Evolutionary conservation across 2,888 invertebrate genomes (phyloP).

Genomic region (Drosophila putrida): DNA sequence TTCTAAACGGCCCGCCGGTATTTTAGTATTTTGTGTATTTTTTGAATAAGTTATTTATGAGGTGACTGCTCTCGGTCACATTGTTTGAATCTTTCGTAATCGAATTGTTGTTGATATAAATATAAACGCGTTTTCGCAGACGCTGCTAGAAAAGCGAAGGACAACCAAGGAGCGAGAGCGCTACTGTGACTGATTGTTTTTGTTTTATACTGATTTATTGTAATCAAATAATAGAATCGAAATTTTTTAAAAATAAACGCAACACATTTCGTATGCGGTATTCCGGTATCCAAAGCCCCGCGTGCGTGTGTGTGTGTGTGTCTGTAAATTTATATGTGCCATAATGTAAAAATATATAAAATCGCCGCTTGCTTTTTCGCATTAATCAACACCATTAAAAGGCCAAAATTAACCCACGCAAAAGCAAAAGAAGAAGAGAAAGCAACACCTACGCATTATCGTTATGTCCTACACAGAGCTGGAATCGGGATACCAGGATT

Average conservation of each 20-base stretch:
- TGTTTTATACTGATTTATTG: background rate
- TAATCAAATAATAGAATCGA: slow-evolving; percentile 4
- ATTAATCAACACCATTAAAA: slow-evolving; percentile 20
- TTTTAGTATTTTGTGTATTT: slow-evolving; percentile 10
- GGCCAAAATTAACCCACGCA: slow-evolving; percentile 38
- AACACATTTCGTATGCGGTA: slow-evolving; percentile 18
- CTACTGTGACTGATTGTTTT: background rate
- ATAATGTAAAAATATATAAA: slow-evolving; percentile 25
- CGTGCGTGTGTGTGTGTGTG: slow-evolving; percentile 12
- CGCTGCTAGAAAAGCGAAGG: slow-evolving; percentile 18
- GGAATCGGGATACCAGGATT: slow-evolving; percentile 96
- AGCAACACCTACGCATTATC: slow-evolving; percentile 9
- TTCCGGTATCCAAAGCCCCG: slow-evolving; percentile 20
- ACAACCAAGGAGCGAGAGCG: slow-evolving; percentile 15
- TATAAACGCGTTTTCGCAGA: slow-evolving; percentile 24
- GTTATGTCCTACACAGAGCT: slow-evolving; percentile 96
- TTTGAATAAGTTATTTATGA: background rate
- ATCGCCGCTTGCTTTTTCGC: slow-evolving; percentile 31
- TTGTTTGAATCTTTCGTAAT: slow-evolving; percentile 39
- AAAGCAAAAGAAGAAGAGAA: background rate
- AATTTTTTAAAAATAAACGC: slow-evolving; percentile 8
- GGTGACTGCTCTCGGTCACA: slow-evolving; percentile 20
- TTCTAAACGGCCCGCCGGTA: background rate
- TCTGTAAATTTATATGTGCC: slow-evolving; percentile 8
- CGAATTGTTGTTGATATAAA: slow-evolving; percentile 42